Conservation (phyloP, 1,140 invertebrate species). For the Hetaerina americana region DNA sequence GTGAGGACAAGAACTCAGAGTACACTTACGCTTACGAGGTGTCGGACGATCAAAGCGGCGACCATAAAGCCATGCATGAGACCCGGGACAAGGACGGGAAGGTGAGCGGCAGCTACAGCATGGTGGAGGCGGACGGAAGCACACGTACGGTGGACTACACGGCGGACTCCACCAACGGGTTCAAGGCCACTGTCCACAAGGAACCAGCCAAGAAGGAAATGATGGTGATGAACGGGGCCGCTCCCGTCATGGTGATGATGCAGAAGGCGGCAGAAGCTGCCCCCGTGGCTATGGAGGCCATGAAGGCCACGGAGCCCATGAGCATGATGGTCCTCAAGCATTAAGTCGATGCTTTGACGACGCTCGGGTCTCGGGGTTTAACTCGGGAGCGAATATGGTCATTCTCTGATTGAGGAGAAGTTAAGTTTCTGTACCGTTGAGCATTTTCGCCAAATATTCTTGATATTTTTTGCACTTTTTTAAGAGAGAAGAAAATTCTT, state of each 20-base stretch:
- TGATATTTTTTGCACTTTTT: no score
- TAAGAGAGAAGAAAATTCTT: no score
- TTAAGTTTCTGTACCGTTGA: no score
- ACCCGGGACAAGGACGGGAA: slow-evolving; percentile 19
- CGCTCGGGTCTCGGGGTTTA: no score
- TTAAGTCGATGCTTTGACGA: no score
- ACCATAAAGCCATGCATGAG: slow-evolving; percentile 15
- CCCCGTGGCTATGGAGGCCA: neutral
- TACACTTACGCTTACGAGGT: slow-evolving; percentile 15
- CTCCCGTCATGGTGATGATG: neutral
- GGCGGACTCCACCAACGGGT: slow-evolving; percentile 18
- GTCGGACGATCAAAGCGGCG: slow-evolving; percentile 11
- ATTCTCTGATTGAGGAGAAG: no score
- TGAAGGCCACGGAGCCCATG: neutral
- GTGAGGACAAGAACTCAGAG: slow-evolving; percentile 5
- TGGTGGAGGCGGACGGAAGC: slow-evolving; percentile 20
- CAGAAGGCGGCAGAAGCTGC: neutral
- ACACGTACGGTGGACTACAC: slow-evolving; percentile 16
- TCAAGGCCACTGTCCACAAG: slow-evolving; percentile 19
- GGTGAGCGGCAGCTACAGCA: slow-evolving; percentile 18
- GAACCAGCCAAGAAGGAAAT: neutral
- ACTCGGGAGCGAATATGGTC: no score
- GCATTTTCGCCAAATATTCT: no score
- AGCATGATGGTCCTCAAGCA: neutral
- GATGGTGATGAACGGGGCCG: neutral